Evolutionary conservation across 2,113 vertebrate species (phyloP), one percentile per base, ranked within the genome.

Genomic region (Melozone crissalis): DNA sequence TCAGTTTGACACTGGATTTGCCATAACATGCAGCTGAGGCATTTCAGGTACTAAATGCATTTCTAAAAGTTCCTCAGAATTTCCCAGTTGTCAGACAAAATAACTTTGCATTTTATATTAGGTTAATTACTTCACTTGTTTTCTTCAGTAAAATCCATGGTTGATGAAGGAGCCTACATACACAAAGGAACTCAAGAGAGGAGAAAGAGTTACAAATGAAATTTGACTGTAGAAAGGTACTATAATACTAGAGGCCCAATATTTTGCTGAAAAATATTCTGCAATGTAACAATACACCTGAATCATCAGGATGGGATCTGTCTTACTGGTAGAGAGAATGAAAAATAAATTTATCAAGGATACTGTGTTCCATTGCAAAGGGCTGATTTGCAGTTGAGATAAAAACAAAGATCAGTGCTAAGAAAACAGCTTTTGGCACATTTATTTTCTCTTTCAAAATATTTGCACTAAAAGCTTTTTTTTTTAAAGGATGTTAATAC

Each of bases 401-500:
- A 90, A 96, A 95, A 97, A 79, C 89, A 94, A 96, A 94, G 75
- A 96, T 90, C 89, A 77, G 80, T 69, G 91, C 66, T 95, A 93
- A 78, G 77, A 93, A 97, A 96, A 90, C 82, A 95, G 87, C 89
- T 97, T 97, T 96, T 94, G 94, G 84, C 88, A 95, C 77, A 73
- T 87, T 94, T 61, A 91, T 87, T 97, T 86, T 93, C 69, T 17
- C 86, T 94, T 95, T 90, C 88, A 93, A 97, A 96, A 95, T 94
- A 95, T 97, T 96, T 97, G 92, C 49, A 74, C 96, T 96, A 96
- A 97, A 98, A 97, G 93, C 63, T 81, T 83, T 94, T 95, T 94
- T 95, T 76, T 84, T 90, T 93, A 94, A 93, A 93, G 76, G 81
- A 87, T 91, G 71, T 84, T 94, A 96, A 93, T 76, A 78, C 84